Conservation (phyloP, 2,113 vertebrate species). For the Columbina picui region DNA sequence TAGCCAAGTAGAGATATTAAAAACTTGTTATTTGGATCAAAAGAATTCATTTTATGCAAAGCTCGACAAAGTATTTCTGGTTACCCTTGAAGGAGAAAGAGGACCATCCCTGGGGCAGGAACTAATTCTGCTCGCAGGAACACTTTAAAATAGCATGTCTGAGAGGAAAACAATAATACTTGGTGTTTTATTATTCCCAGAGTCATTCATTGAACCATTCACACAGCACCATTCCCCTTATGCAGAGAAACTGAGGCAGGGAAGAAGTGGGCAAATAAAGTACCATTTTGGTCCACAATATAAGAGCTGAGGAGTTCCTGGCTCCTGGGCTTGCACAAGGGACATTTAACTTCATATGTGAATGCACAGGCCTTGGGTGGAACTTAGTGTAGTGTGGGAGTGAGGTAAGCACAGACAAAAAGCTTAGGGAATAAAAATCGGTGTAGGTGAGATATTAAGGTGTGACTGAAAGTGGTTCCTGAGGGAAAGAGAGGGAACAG, state of each 20-base stretch:
- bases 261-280: not conserved
- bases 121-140: not conserved
- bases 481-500: not conserved
- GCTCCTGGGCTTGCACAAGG: not conserved
- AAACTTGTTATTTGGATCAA: not conserved
- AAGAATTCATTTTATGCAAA: constrained; percentile 10
- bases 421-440: not conserved
- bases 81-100: constrained; percentile 10
- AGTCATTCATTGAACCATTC: not conserved
- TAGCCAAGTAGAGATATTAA: not conserved
- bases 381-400: not conserved
- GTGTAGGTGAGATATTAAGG: not conserved
- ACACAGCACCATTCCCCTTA: not conserved
- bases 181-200: not conserved
- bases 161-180: not conserved
- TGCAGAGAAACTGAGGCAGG: not conserved
- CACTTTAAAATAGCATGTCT: not conserved
- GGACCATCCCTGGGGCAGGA: not conserved
- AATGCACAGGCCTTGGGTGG: not conserved
- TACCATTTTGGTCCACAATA: not conserved
- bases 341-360: not conserved
- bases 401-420: not conserved
- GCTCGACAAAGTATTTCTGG: not conserved
- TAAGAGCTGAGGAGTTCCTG: not conserved
- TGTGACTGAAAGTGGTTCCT: not conserved